phyloP scores from a whole-genome alignment of 2,888 invertebrate genomes.

The Drosophila crucigera region DNA sequence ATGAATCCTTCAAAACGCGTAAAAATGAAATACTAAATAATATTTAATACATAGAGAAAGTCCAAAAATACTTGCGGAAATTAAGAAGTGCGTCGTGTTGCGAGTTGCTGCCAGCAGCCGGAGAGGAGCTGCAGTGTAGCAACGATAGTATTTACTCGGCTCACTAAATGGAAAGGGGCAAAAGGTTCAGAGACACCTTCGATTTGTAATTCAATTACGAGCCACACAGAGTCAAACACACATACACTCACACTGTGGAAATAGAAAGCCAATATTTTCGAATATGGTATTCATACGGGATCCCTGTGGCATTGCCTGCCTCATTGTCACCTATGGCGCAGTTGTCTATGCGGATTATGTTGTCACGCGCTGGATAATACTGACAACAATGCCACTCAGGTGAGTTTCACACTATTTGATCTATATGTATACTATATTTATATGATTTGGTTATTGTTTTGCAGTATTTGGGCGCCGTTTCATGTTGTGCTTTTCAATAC shows the following conservation, averaged over 20 bases:
- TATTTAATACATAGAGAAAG: neutral
- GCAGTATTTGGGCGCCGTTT: constrained; percentile 92
- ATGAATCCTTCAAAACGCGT: constrained; percentile 24
- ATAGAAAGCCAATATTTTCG: constrained; percentile 15
- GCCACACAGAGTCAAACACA: constrained; percentile 3
- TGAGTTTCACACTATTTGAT: constrained; percentile 74
- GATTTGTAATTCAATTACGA: constrained; percentile 73
- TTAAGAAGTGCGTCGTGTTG: constrained; percentile 9
- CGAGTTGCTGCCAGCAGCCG: constrained; percentile 42
- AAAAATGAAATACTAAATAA: constrained; percentile 31
- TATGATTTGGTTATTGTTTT: neutral
- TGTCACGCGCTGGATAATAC: constrained; percentile 92
- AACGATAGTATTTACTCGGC: constrained; percentile 29
- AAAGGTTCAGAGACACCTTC: constrained; percentile 39
- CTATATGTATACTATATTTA: constrained; percentile 68
- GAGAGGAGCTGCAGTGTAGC: constrained; percentile 50
- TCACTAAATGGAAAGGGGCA: constrained; percentile 47
- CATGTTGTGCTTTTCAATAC: constrained; percentile 93
- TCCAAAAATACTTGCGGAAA: constrained; percentile 6
- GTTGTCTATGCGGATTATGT: constrained; percentile 95
- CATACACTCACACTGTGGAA: neutral
- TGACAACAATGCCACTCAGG: constrained; percentile 93
- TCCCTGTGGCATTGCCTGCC: constrained; percentile 94
- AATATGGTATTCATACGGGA: constrained; percentile 90
- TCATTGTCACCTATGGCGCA: constrained; percentile 91